These are phyloP conservation scores for Cynocephalus volans DNA, from an alignment of 2,113 vertebrate genomes.

Conservation along the genomic window DNA sequence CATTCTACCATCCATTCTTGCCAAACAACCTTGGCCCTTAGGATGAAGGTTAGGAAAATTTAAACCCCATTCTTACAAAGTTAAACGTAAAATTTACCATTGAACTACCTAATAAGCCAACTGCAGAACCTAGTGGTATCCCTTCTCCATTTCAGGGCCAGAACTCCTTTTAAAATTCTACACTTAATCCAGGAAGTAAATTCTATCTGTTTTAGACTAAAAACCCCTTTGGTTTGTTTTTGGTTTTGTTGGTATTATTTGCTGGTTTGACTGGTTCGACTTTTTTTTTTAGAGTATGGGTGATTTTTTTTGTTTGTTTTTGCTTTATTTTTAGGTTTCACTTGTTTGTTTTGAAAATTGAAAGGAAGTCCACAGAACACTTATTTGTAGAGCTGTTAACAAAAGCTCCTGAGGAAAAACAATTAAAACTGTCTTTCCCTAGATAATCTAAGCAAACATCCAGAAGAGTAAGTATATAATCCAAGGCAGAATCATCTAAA, in stretches of 20 bases:
- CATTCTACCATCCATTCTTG: not conserved
- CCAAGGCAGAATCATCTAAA: not conserved
- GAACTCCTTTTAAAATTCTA: too few relatives aligned
- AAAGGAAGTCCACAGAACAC: not conserved
- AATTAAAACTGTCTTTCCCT: not conserved
- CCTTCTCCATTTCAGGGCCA: too few relatives aligned
- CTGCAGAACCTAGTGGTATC: not conserved
- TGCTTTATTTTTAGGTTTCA: conserved; percentile 42
- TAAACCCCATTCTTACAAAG: not conserved
- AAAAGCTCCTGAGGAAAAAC: not conserved
- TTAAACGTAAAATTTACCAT: not conserved
- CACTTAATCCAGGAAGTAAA: too few relatives aligned
- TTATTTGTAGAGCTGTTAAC: not conserved
- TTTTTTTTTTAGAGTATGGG: not conserved
- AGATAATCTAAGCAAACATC: not conserved
- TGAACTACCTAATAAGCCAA: not conserved
- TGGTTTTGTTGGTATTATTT: not conserved
- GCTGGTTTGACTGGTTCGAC: not conserved
- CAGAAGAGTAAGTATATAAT: not conserved
- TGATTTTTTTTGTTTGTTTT: not conserved
- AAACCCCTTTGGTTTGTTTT: not conserved
- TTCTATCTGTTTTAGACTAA: not conserved
- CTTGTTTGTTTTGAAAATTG: conserved; percentile 1
- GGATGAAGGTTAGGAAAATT: not conserved
- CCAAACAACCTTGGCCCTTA: not conserved